Conservation (phyloP, 2,888 invertebrate species). For the Hyles lineata region DNA sequence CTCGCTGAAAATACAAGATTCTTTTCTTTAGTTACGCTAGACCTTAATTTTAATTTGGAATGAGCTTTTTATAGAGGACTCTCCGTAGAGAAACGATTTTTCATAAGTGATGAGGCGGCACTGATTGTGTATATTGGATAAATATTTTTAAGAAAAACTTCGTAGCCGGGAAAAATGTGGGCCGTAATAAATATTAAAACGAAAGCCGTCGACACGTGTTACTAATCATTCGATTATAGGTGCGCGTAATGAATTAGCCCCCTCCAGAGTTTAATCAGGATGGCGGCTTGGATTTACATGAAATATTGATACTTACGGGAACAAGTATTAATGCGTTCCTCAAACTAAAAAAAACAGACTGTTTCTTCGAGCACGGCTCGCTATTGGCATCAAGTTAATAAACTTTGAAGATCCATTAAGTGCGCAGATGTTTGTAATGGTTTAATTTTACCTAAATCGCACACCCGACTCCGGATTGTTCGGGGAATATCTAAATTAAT, state of each 20-base stretch:
- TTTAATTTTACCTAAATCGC: conserved; percentile 72
- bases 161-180: conserved; percentile 66
- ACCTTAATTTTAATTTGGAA: conserved; percentile 84
- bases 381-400: conserved; percentile 54
- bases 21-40: conserved; percentile 73
- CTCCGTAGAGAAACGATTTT: conserved; percentile 79
- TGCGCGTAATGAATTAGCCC: conserved; percentile 59
- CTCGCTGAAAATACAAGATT: conserved; percentile 58
- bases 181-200: conserved; percentile 71
- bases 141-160: conserved; percentile 79
- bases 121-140: conserved; percentile 81
- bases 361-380: conserved; percentile 37
- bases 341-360: conserved; percentile 39
- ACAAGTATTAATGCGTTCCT: conserved; percentile 44
- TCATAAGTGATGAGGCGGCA: conserved; percentile 83
- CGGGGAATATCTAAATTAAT: conserved; percentile 57
- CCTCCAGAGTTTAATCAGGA: conserved; percentile 59
- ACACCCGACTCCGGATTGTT: conserved; percentile 51
- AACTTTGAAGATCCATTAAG: conserved; percentile 46
- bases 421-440: conserved; percentile 74
- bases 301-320: conserved; percentile 54
- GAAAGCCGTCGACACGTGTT: conserved; percentile 77
- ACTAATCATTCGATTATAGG: conserved; percentile 75
- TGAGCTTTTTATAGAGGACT: conserved; percentile 83
- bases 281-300: conserved; percentile 51